A percentile compares a stretch with the other conserved stretches of the same genome.
Evolutionary conservation across 2,113 vertebrate genomes (phyloP).

Genomic region (Mesembrinibis cayennensis): DNA sequence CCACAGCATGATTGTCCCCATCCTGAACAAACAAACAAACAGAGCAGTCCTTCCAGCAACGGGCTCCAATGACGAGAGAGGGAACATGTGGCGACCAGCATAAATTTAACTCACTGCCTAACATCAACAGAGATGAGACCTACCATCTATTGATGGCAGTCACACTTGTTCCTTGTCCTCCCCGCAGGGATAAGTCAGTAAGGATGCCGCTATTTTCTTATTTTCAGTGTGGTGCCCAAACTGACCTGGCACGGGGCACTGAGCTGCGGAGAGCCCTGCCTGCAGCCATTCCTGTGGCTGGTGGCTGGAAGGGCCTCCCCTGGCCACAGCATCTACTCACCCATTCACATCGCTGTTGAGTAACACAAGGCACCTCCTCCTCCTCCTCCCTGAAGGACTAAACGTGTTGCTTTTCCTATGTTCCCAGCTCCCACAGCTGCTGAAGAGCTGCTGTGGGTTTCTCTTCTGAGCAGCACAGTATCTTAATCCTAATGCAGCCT

Average conservation of each 20-base stretch:
- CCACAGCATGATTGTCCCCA: neutral
- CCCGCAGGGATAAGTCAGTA: neutral
- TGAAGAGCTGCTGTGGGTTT: neutral
- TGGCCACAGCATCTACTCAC: neutral
- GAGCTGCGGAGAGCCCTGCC: neutral
- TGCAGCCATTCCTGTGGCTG: neutral
- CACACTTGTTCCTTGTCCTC: neutral
- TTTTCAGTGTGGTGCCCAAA: neutral
- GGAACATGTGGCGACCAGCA: neutral
- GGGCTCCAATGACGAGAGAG: neutral
- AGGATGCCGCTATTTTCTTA: neutral
- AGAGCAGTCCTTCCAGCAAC: accelerated
- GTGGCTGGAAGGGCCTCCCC: neutral
- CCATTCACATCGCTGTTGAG: neutral
- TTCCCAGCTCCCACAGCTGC: neutral
- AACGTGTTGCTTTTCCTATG: neutral
- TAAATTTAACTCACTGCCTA: neutral
- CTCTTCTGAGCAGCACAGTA: neutral
- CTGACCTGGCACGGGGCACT: accelerated
- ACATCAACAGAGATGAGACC: neutral
- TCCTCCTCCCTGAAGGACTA: neutral
- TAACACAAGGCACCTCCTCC: neutral
- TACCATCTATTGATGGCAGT: neutral
- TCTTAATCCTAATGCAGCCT: neutral
- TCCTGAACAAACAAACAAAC: neutral